These are phyloP conservation scores for Schlechtendalia chinensis DNA, from an alignment of 1,140 invertebrate species.

Conservation along the genomic window DNA sequence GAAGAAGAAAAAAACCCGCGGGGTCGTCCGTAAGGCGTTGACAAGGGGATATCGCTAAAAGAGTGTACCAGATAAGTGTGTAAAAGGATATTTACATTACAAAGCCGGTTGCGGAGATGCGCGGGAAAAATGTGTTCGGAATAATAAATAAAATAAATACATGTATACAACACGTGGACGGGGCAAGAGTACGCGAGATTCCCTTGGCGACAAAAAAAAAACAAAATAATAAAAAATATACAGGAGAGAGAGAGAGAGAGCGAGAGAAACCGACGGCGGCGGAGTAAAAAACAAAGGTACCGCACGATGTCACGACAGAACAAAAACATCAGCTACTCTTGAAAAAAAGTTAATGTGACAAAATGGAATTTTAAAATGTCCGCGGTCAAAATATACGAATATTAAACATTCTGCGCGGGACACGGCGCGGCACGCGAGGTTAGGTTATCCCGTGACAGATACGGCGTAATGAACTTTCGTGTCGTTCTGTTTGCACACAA, in stretches of 20 bases:
- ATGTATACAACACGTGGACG: neutral
- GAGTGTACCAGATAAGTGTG: constrained; percentile 47
- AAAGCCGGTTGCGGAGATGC: constrained; percentile 37
- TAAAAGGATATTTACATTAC: constrained; percentile 50
- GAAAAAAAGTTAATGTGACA: constrained; percentile 44
- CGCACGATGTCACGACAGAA: constrained; percentile 9
- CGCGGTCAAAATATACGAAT: constrained; percentile 23
- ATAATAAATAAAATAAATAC: constrained; percentile 48
- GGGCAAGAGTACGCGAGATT: constrained; percentile 23
- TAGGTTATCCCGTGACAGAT: constrained; percentile 27
- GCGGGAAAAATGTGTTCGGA: constrained; percentile 39
- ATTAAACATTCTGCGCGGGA: constrained; percentile 34
- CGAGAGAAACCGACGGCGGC: neutral
- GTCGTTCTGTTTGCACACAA: neutral
- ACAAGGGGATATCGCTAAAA: constrained; percentile 49
- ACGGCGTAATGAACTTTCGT: constrained; percentile 38
- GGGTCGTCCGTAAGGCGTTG: constrained; percentile 29
- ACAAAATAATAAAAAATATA: neutral
- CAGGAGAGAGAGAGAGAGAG: neutral
- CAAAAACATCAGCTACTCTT: constrained; percentile 42
- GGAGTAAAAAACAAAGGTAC: neutral
- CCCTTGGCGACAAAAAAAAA: constrained; percentile 39
- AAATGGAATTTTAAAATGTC: constrained; percentile 48
- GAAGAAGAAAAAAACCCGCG: constrained; percentile 6
- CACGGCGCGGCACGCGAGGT: neutral